A percentile compares a stretch with the other conserved stretches of the same genome.
These are phyloP conservation scores for Drosophila sordidapex DNA, from an alignment of 2,888 invertebrate species.

Conservation along the genomic window DNA sequence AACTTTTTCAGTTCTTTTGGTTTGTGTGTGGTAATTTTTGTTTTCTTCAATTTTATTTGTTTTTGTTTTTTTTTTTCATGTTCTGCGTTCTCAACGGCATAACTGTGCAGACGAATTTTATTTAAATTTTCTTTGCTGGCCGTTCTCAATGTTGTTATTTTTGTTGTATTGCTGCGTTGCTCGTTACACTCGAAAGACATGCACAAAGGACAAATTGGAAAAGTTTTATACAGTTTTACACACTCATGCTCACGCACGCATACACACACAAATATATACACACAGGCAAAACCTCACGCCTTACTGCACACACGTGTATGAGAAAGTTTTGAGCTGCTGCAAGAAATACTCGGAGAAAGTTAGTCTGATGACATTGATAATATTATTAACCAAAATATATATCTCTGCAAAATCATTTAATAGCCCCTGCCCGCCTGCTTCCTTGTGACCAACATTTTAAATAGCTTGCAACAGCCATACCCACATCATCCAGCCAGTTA, in stretches of 20 bases:
- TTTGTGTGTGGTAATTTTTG: constrained; percentile 8
- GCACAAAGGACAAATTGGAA: constrained; percentile 71
- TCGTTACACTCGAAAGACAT: constrained; percentile 69
- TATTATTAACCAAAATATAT: constrained; percentile 55
- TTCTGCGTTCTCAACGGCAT: constrained; percentile 49
- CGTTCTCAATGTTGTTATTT: constrained; percentile 28
- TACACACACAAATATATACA: neutral
- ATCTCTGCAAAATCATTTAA: constrained; percentile 28
- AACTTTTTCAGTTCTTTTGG: constrained; percentile 40
- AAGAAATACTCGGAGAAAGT: constrained; percentile 37
- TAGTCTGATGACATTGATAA: constrained; percentile 64
- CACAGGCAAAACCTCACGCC: constrained; percentile 5
- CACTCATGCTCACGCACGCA: constrained; percentile 17
- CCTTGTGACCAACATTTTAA: neutral
- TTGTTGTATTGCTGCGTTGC: constrained; percentile 34
- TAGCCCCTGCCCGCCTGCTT: neutral
- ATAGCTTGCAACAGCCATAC: neutral
- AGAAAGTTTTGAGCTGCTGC: constrained; percentile 39
- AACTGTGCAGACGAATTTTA: constrained; percentile 70
- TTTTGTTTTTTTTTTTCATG: constrained; percentile 16
- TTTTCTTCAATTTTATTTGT: constrained; percentile 6
- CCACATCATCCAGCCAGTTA: neutral
- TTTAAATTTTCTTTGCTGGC: constrained; percentile 64
- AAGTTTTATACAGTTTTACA: constrained; percentile 60
- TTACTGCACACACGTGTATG: constrained; percentile 29